These are phyloP conservation scores for Stigmatopora argus DNA, from an alignment of 2,113 vertebrate genomes.

Conservation along the genomic window DNA sequence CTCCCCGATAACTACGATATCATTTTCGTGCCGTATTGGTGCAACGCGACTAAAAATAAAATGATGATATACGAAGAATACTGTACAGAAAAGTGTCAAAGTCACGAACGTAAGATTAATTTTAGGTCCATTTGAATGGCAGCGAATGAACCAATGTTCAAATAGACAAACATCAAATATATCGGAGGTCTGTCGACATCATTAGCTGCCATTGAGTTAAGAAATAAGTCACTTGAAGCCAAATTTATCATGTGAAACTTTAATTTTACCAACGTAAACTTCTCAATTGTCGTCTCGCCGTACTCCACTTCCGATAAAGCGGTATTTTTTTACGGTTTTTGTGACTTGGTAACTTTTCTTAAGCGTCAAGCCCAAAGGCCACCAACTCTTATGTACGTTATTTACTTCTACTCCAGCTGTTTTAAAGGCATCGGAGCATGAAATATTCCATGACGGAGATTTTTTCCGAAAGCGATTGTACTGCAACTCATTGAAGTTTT, in stretches of 20 bases:
- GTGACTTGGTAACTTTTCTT: conserved; percentile 18
- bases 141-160: too few relatives aligned
- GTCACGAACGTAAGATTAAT: too few relatives aligned
- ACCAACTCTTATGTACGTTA: conserved; percentile 10
- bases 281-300: not conserved
- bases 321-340: conserved; percentile 29
- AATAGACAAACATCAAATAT: too few relatives aligned
- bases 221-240: not conserved
- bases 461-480: conserved; percentile 8
- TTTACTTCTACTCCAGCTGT: conserved; percentile 14
- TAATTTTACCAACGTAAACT: not conserved
- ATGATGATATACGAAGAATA: too few relatives aligned
- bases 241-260: not conserved
- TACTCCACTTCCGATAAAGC: conserved; percentile 15
- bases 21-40: too few relatives aligned
- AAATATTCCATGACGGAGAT: not conserved
- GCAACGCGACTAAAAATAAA: too few relatives aligned
- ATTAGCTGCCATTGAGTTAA: not conserved
- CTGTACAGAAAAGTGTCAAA: too few relatives aligned
- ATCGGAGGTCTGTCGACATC: not conserved
- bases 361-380: conserved; percentile 28
- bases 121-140: too few relatives aligned
- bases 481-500: conserved; percentile 41
- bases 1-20: too few relatives aligned
- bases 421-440: conserved; percentile 20